Conservation (phyloP, 1,140 invertebrate genomes). For the Nautilus pompilius region DNA sequence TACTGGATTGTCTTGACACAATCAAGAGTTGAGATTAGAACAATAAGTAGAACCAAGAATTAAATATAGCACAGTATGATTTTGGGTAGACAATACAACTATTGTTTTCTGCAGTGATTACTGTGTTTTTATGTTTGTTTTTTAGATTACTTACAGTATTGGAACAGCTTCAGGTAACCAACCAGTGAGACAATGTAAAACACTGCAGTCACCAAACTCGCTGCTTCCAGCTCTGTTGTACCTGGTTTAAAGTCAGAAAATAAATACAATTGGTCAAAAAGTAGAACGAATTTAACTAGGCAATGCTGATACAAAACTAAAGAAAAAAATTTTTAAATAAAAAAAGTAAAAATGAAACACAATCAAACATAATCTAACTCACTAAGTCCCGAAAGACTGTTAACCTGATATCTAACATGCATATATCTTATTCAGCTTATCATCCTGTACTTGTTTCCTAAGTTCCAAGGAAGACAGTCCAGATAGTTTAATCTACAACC, state of each 20-base stretch:
- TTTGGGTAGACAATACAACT: no score
- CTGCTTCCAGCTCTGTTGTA: constrained; percentile 12
- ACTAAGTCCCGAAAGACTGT: not conserved
- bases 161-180: constrained; percentile 56
- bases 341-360: not conserved
- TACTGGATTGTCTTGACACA: no score
- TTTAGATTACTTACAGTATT: constrained; percentile 47
- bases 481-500: no score
- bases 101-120: no score
- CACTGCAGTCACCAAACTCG: constrained; percentile 54
- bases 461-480: no score
- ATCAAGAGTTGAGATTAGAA: no score
- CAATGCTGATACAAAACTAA: not conserved
- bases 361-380: not conserved
- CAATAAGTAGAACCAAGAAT: no score
- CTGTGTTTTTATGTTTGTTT: no score
- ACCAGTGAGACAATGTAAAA: constrained; percentile 52
- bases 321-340: not conserved
- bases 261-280: not conserved
- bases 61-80: no score
- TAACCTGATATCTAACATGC: no score
- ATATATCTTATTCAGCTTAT: no score
- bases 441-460: no score
- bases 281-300: not conserved
- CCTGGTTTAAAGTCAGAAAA: not conserved